A percentile compares a stretch with the other conserved stretches of the same genome.
These are phyloP conservation scores for Proteles cristata DNA, from an alignment of 2,113 vertebrate species.

Conservation along the genomic window DNA sequence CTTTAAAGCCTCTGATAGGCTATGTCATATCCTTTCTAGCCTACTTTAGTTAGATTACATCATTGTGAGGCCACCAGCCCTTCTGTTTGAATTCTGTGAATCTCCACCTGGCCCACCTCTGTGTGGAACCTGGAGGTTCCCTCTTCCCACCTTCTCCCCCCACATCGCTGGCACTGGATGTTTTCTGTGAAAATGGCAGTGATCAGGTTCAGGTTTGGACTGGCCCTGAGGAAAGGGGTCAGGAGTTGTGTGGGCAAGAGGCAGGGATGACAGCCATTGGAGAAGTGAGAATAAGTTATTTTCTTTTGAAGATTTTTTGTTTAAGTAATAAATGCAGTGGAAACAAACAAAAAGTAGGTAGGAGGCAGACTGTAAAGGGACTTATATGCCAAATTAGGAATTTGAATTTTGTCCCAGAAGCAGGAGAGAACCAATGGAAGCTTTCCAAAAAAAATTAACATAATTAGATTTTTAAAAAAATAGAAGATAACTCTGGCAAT, in stretches of 20 bases:
- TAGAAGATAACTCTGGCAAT: background rate
- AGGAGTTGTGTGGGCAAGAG: background rate
- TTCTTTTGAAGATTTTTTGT: background rate
- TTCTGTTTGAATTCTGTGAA: background rate
- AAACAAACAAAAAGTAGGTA: background rate
- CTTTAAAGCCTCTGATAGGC: background rate
- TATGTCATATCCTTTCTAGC: background rate
- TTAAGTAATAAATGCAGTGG: background rate
- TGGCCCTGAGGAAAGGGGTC: background rate
- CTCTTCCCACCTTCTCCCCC: background rate
- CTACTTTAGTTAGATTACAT: background rate
- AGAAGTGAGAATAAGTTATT: background rate
- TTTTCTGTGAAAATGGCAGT: background rate
- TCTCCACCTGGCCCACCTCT: background rate
- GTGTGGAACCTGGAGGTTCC: background rate
- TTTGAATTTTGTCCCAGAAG: constrained; percentile 35
- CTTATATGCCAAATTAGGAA: background rate
- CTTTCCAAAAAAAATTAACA: constrained; percentile 30
- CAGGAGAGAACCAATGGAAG: background rate
- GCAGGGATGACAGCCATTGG: background rate
- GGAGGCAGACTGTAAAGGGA: background rate
- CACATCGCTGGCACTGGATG: background rate
- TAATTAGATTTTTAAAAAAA: background rate
- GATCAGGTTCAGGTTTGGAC: background rate
- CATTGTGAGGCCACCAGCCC: background rate